Evolutionary conservation across 1,140 invertebrate genomes (phyloP).

Genomic region (Eufriesea mexicana): DNA sequence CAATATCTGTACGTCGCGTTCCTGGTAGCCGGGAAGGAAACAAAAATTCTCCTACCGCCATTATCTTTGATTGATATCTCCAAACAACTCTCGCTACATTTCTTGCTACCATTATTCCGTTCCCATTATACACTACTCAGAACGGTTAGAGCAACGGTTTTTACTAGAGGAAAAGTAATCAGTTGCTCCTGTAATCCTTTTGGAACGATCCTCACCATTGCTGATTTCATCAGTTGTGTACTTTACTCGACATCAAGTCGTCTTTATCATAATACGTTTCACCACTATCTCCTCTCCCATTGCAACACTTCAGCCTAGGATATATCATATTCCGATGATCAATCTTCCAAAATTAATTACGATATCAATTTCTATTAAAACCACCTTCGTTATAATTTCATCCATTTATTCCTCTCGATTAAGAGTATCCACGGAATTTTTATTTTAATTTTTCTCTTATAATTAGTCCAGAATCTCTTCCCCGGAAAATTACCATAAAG

Average conservation of each 20-base stretch:
- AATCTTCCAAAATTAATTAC: no score
- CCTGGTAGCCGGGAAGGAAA: slow-evolving; percentile 18
- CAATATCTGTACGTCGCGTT: not conserved
- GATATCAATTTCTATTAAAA: no score
- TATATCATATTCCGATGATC: no score
- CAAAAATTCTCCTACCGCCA: slow-evolving; percentile 42
- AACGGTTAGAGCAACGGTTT: slow-evolving; percentile 29
- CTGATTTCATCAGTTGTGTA: not conserved
- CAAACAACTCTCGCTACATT: slow-evolving; percentile 35
- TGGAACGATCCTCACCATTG: not conserved
- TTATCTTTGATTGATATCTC: slow-evolving; percentile 53
- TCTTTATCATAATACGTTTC: not conserved
- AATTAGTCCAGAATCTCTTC: no score
- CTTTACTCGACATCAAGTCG: not conserved
- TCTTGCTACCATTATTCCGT: slow-evolving; percentile 46
- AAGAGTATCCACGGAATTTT: no score
- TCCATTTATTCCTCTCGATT: no score
- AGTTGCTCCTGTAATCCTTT: slow-evolving; percentile 12
- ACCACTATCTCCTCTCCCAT: not conserved
- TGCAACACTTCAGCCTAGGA: no score
- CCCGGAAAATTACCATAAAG: no score
- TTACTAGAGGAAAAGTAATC: slow-evolving; percentile 23
- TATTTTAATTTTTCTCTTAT: no score
- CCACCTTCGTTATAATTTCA: no score
- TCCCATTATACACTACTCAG: slow-evolving; percentile 44